phyloP scores from a whole-genome alignment of 2,888 invertebrate genomes.

The Sthenelais limicola region DNA sequence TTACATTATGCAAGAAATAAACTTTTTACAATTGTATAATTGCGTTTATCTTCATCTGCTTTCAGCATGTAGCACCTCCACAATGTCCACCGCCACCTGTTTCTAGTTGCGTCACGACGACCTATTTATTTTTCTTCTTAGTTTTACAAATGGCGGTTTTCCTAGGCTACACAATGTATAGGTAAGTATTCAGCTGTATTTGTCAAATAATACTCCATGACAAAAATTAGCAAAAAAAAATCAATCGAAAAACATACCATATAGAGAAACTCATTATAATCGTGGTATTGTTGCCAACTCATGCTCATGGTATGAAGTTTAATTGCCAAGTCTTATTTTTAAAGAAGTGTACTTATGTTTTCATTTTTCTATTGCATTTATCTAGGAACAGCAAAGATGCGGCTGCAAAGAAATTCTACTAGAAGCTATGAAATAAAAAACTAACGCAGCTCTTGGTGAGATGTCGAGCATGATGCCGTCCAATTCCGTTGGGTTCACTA shows the following conservation, averaged over 20 bases:
- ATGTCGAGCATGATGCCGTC: too few relatives aligned
- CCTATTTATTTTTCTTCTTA: constrained; percentile 62
- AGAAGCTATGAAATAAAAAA: constrained; percentile 9
- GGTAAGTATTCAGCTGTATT: too few relatives aligned
- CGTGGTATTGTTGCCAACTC: too few relatives aligned
- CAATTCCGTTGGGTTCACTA: too few relatives aligned
- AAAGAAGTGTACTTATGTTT: neutral
- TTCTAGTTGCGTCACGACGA: constrained; percentile 58
- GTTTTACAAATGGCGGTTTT: constrained; percentile 59
- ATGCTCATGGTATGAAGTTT: too few relatives aligned
- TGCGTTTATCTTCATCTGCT: neutral
- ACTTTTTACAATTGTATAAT: neutral
- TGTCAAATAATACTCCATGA: too few relatives aligned
- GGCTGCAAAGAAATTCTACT: constrained; percentile 55
- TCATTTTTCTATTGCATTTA: constrained; percentile 5
- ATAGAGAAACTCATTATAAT: too few relatives aligned
- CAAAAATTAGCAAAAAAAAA: too few relatives aligned
- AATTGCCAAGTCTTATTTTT: neutral
- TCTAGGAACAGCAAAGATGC: constrained; percentile 51
- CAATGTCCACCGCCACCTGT: constrained; percentile 56
- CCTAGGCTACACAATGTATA: constrained; percentile 66
- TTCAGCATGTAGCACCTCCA: constrained; percentile 34
- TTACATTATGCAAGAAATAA: neutral
- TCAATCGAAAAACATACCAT: too few relatives aligned
- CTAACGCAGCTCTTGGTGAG: too few relatives aligned